Base-by-base conservation (phyloP, 2,113 vertebrate genomes). In the Rutilus rutilus region DNA sequence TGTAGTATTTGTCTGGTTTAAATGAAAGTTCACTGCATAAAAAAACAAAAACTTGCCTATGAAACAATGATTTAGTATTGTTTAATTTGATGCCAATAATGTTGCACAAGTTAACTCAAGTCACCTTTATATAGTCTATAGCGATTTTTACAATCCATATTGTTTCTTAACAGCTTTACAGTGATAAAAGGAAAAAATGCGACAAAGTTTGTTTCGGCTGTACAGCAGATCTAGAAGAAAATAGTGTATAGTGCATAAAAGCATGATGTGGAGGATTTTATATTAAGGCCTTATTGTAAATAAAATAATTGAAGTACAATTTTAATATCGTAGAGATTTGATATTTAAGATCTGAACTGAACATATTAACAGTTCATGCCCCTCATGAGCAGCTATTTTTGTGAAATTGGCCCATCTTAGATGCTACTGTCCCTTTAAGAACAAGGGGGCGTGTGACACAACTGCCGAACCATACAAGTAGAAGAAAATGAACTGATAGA, bases 371-470 rank as follows among this genome's bases (percentile, higher is more conserved):
- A 30, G 25, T 64, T 62, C 59, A 14, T 33, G 27, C 2, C 27
- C 64, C 27, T 67, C 27, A 33, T 9, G 7, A 30, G 27, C 0
- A 17, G 14, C 14, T 65, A 30, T 30, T 4, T 36, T 36, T 23
- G 9, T 71, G 33, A 39, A 39, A 73, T 4, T n/a, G 36, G 5
- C 21, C 11, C 39, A 15, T 25, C 5, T 2, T 45, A 74, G 2
- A 25, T 50, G 14, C 14, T n/a, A 7, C 90, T 94, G 92, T 87
- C 3, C 10, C 93, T 95, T 94, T 95, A 95, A 94, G 89, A 78
- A 10, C 7, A 76, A 88, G 89, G 82, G 93, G 94, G 92, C 89
- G 93, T 91, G 85, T 0, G 2, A 4, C 15, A 27, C 0, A 2
- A 19, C 8, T 81, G 1, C 71, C 78, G 59, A 64, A 25, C 78